Percentiles rank a stretch among this genome's conserved stretches.
These are phyloP conservation scores for Linyphia triangularis DNA, from an alignment of 2,888 invertebrate species.

Conservation along the genomic window DNA sequence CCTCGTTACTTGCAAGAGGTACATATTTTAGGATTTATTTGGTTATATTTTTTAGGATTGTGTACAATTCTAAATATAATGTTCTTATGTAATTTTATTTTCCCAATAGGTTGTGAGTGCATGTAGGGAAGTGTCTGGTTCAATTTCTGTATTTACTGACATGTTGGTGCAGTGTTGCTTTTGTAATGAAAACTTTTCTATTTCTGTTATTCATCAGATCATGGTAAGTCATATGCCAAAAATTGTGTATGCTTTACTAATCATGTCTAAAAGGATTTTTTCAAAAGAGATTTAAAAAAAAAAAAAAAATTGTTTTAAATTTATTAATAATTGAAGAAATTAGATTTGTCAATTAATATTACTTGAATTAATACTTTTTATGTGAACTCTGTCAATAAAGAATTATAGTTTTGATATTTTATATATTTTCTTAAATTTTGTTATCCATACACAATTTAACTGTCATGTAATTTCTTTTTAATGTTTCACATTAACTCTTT, in stretches of 20 bases:
- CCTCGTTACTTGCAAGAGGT: conserved; percentile 79
- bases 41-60: not conserved
- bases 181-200: conserved; percentile 79
- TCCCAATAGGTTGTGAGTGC: conserved; percentile 79
- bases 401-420: not conserved
- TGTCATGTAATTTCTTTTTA: conserved; percentile 31
- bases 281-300: too few relatives aligned
- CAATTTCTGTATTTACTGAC: conserved; percentile 78
- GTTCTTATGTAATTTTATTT: conserved; percentile 10
- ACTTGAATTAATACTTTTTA: not conserved
- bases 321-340: too few relatives aligned
- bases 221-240: conserved; percentile 80
- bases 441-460: not conserved
- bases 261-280: too few relatives aligned
- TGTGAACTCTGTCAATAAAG: not conserved
- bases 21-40: not conserved
- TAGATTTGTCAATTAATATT: not conserved
- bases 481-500: too few relatives aligned
- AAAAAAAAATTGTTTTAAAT: too few relatives aligned
- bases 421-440: too few relatives aligned
- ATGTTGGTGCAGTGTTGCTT: conserved; percentile 80
- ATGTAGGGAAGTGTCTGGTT: conserved; percentile 79
- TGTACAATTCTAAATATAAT: too few relatives aligned
- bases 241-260: not conserved
- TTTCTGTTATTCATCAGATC: conserved; percentile 79